Percentiles rank a stretch among this genome's conserved stretches.
Evolutionary conservation across 2,113 vertebrate genomes (phyloP).

Genomic region (Hippocampus zosterae): DNA sequence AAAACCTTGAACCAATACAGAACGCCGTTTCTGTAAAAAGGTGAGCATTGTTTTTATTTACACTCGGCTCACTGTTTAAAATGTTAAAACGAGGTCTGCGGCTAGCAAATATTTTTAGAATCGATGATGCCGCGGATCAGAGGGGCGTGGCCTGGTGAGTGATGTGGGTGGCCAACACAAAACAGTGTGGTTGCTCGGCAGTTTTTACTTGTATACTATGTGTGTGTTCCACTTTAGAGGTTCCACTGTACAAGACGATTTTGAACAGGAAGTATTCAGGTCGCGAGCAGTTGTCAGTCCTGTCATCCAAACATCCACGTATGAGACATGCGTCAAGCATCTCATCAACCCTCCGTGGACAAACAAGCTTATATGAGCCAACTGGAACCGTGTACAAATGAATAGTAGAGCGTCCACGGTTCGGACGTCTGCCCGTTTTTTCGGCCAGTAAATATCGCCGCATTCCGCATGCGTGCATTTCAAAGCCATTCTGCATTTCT

Average conservation of each 20-base stretch:
- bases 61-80: no score
- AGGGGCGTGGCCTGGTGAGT: no score
- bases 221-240: background rate
- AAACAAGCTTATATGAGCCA: background rate
- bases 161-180: no score
- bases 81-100: no score
- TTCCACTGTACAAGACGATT: background rate
- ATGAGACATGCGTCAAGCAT: constrained; percentile 57
- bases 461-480: background rate
- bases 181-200: no score
- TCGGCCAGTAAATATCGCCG: background rate
- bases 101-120: no score
- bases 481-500: background rate
- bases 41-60: background rate
- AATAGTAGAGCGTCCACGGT: background rate
- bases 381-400: background rate
- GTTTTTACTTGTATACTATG: no score
- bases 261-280: background rate
- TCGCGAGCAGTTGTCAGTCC: background rate
- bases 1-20: background rate
- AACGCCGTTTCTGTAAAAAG: background rate
- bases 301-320: background rate
- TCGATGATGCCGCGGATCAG: no score
- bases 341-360: constrained; percentile 19
- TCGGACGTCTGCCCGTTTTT: background rate